Percentiles rank a stretch among this genome's conserved stretches.
Conservation (phyloP, 2,797 vertebrate genomes). For the Dryobates pubescens region DNA sequence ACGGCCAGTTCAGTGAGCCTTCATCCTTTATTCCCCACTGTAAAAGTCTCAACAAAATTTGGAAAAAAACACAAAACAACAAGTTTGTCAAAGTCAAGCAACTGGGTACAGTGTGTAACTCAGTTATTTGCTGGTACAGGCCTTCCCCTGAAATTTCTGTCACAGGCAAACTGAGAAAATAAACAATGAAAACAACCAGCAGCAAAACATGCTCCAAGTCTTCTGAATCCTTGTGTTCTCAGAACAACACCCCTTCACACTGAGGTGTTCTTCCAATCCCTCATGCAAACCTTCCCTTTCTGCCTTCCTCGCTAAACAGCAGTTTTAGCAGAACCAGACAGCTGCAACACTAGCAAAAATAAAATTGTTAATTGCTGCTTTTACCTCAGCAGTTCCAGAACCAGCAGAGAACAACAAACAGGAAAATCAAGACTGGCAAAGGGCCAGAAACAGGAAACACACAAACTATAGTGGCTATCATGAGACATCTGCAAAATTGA, state of each 20-base stretch:
- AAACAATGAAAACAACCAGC: not conserved
- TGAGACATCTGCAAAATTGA: not conserved
- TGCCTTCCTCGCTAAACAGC: not conserved
- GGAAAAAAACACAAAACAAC: not conserved
- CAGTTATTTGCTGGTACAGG: not conserved
- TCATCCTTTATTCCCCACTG: not conserved
- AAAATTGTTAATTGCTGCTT: not conserved
- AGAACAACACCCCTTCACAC: not conserved
- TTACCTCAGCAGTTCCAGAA: not conserved
- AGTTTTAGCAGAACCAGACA: not conserved
- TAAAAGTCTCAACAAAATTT: not conserved
- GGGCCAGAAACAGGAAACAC: not conserved
- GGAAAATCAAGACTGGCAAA: not conserved
- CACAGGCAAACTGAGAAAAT: not conserved
- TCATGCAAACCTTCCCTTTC: not conserved
- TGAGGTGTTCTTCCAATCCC: not conserved
- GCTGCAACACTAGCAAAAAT: not conserved
- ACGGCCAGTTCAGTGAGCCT: not conserved
- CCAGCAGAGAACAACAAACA: slow-evolving; percentile 1
- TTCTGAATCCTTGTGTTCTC: not conserved
- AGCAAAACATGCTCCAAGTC: not conserved
- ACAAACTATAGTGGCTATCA: not conserved
- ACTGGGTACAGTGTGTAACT: not conserved
- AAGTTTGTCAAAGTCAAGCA: slow-evolving; percentile 44
- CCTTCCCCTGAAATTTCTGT: not conserved